These are phyloP conservation scores for Eumerus sabulonum DNA, from an alignment of 2,888 invertebrate genomes.

Conservation along the genomic window DNA sequence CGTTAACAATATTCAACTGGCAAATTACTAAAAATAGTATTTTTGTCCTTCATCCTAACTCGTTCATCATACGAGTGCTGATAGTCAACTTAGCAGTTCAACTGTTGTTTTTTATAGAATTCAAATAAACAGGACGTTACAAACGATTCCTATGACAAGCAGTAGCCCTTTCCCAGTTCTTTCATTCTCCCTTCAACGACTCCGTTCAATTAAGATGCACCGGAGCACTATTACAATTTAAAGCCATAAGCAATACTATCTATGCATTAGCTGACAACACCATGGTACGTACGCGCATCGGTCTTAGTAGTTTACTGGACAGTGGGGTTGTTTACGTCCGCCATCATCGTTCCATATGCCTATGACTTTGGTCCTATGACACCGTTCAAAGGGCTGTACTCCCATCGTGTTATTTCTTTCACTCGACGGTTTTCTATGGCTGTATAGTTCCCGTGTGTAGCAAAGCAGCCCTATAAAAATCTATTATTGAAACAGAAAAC, in stretches of 20 bases:
- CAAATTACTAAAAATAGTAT: no score
- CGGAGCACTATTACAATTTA: slow-evolving; percentile 65
- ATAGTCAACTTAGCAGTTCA: no score
- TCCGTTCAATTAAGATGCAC: slow-evolving; percentile 67
- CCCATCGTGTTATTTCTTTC: neutral
- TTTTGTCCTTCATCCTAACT: no score
- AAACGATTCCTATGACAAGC: slow-evolving; percentile 29
- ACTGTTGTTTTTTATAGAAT: slow-evolving; percentile 14
- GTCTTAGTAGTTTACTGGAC: no score
- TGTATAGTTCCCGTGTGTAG: slow-evolving; percentile 36
- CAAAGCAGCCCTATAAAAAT: slow-evolving; percentile 62
- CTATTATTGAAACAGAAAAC: slow-evolving; percentile 64
- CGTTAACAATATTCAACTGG: no score
- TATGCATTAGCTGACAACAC: slow-evolving; percentile 50
- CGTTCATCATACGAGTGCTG: no score
- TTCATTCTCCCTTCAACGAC: slow-evolving; percentile 9
- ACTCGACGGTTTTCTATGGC: slow-evolving; percentile 5
- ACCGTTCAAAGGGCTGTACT: slow-evolving; percentile 16
- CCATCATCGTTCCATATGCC: slow-evolving; percentile 50
- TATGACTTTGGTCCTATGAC: slow-evolving; percentile 35
- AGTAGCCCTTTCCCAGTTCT: neutral
- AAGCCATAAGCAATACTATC: slow-evolving; percentile 55
- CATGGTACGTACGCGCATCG: slow-evolving; percentile 16
- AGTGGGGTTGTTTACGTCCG: slow-evolving; percentile 52
- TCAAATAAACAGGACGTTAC: slow-evolving; percentile 65